A percentile compares a stretch with the other conserved stretches of the same genome.
Conservation (phyloP, 30 jellyfish, hydroid and myxozoan species). For the Aurelia sp. region DNA sequence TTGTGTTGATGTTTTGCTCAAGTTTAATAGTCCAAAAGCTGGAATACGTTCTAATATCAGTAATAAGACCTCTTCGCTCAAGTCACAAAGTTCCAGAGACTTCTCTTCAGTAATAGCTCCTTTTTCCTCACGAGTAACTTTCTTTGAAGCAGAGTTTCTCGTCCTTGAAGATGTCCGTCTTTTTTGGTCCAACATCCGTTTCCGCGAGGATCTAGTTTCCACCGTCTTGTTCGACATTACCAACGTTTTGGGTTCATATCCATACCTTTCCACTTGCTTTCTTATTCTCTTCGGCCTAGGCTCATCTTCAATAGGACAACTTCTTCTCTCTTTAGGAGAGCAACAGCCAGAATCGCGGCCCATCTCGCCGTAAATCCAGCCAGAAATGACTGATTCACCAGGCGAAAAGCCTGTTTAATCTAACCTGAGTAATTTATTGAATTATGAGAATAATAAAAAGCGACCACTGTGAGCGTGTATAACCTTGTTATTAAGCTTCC, state of each 20-base stretch:
- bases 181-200: conserved; percentile 8
- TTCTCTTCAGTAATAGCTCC: conserved; percentile 26
- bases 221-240: conserved; percentile 14
- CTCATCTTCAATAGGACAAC: conserved; percentile 17
- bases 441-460: conserved; percentile 60
- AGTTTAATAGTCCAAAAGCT: conserved; percentile 85
- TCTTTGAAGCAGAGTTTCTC: neutral
- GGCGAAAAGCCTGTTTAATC: conserved; percentile 69
- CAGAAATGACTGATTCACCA: conserved; percentile 56
- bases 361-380: conserved; percentile 58
- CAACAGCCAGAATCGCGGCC: conserved; percentile 23
- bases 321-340: conserved; percentile 12
- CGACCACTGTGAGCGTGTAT: conserved; percentile 81
- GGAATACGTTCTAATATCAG: conserved; percentile 90
- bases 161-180: conserved; percentile 23
- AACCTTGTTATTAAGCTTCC: conserved; percentile 61
- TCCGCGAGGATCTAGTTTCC: conserved; percentile 39
- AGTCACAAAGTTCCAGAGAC: conserved; percentile 66
- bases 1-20: conserved; percentile 86
- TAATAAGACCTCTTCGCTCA: conserved; percentile 89
- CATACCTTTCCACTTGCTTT: conserved; percentile 64
- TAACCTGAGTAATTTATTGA: conserved; percentile 72
- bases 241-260: conserved; percentile 30
- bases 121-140: neutral
- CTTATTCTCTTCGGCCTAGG: conserved; percentile 56